Evolutionary conservation across 1,140 invertebrate genomes (phyloP).

Genomic region (Drosophila repleta): DNA sequence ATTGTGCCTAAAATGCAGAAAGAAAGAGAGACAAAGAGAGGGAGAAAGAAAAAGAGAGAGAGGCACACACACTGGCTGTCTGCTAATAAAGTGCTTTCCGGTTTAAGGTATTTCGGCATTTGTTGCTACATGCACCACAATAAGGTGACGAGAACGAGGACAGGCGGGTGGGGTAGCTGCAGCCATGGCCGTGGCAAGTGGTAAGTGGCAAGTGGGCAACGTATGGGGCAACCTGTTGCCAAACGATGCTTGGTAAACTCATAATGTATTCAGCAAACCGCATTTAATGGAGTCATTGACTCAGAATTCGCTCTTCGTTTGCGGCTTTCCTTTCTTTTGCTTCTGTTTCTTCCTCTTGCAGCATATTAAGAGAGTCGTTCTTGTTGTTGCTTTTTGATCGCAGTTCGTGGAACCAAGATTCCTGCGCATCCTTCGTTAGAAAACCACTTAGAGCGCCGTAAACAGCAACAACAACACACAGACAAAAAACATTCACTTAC

Average conservation of each 20-base stretch:
- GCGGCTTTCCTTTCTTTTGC: slow-evolving; percentile 4
- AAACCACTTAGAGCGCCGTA: slow-evolving; percentile 48
- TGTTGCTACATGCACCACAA: not conserved
- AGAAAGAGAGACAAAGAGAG: too few relatives aligned
- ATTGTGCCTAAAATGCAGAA: too few relatives aligned
- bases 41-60: too few relatives aligned
- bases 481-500: not conserved
- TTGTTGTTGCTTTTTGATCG: slow-evolving; percentile 7
- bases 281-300: slow-evolving; percentile 79
- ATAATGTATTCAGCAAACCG: slow-evolving; percentile 58
- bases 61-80: not conserved
- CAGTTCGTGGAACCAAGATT: slow-evolving; percentile 42
- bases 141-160: not conserved
- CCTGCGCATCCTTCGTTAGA: slow-evolving; percentile 51
- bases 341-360: slow-evolving; percentile 5
- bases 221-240: slow-evolving; percentile 68
- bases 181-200: slow-evolving; percentile 6
- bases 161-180: slow-evolving; percentile 8
- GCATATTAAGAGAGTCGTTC: slow-evolving; percentile 2
- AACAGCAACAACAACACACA: slow-evolving; percentile 7
- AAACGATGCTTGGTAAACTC: slow-evolving; percentile 41
- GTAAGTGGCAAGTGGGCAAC: slow-evolving; percentile 28
- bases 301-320: slow-evolving; percentile 38
- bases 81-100: slow-evolving; percentile 2
- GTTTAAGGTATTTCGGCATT: slow-evolving; percentile 11